These are phyloP conservation scores for Xiphorhynchus erythropygius DNA, from an alignment of 2,797 vertebrate species.

Conservation along the genomic window DNA sequence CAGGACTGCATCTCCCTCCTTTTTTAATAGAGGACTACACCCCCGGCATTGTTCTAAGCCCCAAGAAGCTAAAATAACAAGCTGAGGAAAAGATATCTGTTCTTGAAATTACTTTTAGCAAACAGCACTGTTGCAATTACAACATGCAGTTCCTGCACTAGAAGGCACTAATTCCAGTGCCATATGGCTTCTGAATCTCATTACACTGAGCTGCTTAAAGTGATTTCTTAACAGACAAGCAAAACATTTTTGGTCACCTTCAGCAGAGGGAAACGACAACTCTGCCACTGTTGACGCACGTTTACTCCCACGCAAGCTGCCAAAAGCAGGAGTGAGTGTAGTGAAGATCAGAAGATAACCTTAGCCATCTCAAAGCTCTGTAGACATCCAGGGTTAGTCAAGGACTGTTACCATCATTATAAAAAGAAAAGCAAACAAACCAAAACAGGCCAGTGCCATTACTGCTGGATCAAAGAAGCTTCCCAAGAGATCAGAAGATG, in stretches of 20 bases:
- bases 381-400: not conserved
- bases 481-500: not conserved
- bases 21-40: slow-evolving; percentile 16
- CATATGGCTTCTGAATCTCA: slow-evolving; percentile 69
- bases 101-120: not conserved
- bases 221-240: slow-evolving; percentile 4
- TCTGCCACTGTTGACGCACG: not conserved
- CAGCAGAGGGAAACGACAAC: not conserved
- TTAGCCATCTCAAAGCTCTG: not conserved
- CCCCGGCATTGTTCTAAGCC: not conserved
- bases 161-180: slow-evolving; percentile 51
- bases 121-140: not conserved
- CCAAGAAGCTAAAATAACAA: not conserved
- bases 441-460: not conserved
- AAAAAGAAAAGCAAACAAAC: not conserved
- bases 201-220: slow-evolving; percentile 65
- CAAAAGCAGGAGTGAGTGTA: not conserved
- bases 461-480: not conserved
- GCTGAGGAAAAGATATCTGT: not conserved
- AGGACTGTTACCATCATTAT: not conserved
- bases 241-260: slow-evolving; percentile 41
- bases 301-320: not conserved
- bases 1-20: not conserved
- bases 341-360: not conserved
- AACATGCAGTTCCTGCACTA: not conserved